These are phyloP conservation scores for Acrossocheilus wenchowensis DNA, from an alignment of 2,797 vertebrate species.

Conservation along the genomic window DNA sequence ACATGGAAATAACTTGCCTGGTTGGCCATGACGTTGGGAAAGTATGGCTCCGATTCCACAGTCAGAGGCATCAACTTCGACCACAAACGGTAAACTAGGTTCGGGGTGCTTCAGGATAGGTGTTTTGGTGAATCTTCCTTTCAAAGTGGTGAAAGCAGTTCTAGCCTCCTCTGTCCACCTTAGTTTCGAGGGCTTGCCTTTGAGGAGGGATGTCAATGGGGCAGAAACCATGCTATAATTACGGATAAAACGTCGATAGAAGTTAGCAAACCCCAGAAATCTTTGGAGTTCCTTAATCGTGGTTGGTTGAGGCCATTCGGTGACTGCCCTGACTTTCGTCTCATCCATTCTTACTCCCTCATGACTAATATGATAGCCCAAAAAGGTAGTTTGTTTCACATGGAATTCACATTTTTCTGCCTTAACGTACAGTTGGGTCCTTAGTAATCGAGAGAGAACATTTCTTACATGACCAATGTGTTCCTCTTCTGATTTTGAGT, in stretches of 20 bases:
- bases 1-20: not conserved
- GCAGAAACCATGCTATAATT: not conserved
- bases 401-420: too few relatives aligned
- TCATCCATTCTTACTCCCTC: too few relatives aligned
- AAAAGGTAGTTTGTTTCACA: too few relatives aligned
- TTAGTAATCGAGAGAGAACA: too few relatives aligned
- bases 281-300: too few relatives aligned
- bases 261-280: not conserved
- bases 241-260: not conserved
- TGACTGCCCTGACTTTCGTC: too few relatives aligned
- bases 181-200: rapidly evolving
- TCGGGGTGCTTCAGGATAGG: not conserved
- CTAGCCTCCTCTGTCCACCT: not conserved
- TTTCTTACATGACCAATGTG: too few relatives aligned
- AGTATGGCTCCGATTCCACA: not conserved
- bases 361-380: too few relatives aligned
- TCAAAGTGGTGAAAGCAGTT: not conserved
- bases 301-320: too few relatives aligned
- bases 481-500: too few relatives aligned
- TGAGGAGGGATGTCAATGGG: not conserved
- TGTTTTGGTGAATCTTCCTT: rapidly evolving
- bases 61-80: not conserved
- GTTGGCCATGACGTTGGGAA: not conserved
- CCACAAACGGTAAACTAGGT: not conserved
- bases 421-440: too few relatives aligned